Conservation (phyloP, 2,888 invertebrate species). For the Nemapogon koenigi region DNA sequence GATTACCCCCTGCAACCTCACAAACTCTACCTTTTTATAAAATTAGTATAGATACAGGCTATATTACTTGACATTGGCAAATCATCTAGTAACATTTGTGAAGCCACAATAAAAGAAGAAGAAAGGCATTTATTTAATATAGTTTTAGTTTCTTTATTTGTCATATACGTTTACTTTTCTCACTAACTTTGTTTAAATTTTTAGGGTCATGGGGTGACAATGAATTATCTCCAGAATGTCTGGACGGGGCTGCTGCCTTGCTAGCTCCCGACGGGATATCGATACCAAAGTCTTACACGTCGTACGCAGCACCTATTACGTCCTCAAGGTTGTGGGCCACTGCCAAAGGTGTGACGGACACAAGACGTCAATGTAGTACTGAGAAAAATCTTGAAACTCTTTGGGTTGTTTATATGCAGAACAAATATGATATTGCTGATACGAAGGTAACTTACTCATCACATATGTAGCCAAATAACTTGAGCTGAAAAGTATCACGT, state of each 20-base stretch:
- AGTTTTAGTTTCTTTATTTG: no score
- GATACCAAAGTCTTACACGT: constrained; percentile 87
- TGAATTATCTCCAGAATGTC: constrained; percentile 97
- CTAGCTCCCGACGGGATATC: constrained; percentile 87
- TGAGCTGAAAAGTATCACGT: background rate
- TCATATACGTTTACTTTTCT: background rate
- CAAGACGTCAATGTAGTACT: constrained; percentile 24
- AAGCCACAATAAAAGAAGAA: background rate
- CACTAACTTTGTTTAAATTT: constrained; percentile 11
- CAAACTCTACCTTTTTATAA: no score
- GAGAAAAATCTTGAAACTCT: constrained; percentile 75
- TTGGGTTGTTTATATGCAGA: constrained; percentile 92
- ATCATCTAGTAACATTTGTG: no score
- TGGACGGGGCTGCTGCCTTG: constrained; percentile 91
- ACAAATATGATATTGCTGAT: constrained; percentile 78
- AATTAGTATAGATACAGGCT: no score
- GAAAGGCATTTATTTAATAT: no score
- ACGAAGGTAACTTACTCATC: constrained; percentile 53
- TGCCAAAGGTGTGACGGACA: constrained; percentile 47
- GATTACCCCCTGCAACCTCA: no score
- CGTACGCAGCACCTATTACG: constrained; percentile 91
- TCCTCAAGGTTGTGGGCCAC: constrained; percentile 87
- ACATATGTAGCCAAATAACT: background rate
- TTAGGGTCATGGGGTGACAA: constrained; percentile 95
- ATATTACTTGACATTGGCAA: no score